phyloP scores from a whole-genome alignment of 2,888 invertebrate species.

The Petrolisthes cinctipes region DNA sequence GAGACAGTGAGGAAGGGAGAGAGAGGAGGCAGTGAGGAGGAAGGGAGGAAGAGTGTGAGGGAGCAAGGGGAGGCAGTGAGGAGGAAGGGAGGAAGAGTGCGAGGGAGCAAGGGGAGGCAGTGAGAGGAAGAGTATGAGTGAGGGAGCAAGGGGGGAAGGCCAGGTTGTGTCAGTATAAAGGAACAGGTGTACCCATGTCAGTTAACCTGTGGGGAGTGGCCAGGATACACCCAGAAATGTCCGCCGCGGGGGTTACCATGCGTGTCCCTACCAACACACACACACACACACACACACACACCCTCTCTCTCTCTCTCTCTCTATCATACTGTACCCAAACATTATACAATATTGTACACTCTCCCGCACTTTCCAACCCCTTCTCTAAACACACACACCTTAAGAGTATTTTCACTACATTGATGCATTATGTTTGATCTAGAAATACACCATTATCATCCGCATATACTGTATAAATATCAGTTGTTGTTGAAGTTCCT shows the following conservation, averaged over 20 bases:
- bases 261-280: too few relatives aligned
- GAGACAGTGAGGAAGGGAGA: background rate
- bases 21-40: background rate
- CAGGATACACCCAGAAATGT: too few relatives aligned
- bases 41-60: too few relatives aligned
- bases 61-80: background rate
- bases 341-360: background rate
- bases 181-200: too few relatives aligned
- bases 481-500: too few relatives aligned
- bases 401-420: background rate
- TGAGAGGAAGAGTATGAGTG: background rate
- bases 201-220: too few relatives aligned
- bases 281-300: background rate
- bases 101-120: background rate
- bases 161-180: too few relatives aligned
- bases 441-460: too few relatives aligned
- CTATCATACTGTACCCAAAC: background rate
- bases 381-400: background rate
- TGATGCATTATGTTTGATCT: background rate
- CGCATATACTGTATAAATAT: too few relatives aligned
- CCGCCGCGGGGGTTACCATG: too few relatives aligned
- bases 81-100: background rate
- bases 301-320: background rate
- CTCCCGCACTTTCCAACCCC: background rate
- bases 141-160: background rate